Conservation (phyloP, 2,888 invertebrate genomes). For the Nowickia ferox region DNA sequence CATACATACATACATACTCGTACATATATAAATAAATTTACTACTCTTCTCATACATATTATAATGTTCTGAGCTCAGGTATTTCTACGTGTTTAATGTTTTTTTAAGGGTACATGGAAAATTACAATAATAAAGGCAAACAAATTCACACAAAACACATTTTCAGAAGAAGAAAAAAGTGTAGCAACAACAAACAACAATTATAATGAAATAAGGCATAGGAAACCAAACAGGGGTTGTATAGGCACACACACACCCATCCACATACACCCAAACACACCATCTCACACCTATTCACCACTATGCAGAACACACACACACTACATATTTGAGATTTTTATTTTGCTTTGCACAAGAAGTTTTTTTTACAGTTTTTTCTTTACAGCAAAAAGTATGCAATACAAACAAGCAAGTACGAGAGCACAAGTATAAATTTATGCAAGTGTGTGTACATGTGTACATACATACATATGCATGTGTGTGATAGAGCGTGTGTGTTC, state of each 20-base stretch:
- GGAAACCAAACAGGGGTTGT: constrained; percentile 66
- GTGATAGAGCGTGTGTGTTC: not conserved
- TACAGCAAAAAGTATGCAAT: constrained; percentile 57
- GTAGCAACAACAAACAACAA: constrained; percentile 46
- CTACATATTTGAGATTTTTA: not conserved
- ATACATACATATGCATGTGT: not conserved
- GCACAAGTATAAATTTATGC: not conserved
- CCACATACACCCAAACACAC: not conserved
- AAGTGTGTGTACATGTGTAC: constrained; percentile 3
- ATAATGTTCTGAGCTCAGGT: constrained; percentile 64
- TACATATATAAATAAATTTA: not conserved
- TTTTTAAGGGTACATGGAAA: constrained; percentile 61
- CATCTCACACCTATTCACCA: constrained; percentile 32
- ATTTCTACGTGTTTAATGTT: constrained; percentile 45
- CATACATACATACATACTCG: not conserved
- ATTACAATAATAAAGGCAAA: constrained; percentile 59
- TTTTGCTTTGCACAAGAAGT: constrained; percentile 29
- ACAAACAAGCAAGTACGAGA: constrained; percentile 11
- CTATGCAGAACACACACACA: not conserved
- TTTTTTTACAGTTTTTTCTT: constrained; percentile 31
- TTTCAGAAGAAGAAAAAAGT: constrained; percentile 40
- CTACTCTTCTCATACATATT: constrained; percentile 41
- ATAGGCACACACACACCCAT: constrained; percentile 12
- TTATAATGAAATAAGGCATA: constrained; percentile 34
- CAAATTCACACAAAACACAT: constrained; percentile 51